These are phyloP conservation scores for Jaculus jaculus DNA, from an alignment of 2,113 vertebrate species.

Conservation along the genomic window DNA sequence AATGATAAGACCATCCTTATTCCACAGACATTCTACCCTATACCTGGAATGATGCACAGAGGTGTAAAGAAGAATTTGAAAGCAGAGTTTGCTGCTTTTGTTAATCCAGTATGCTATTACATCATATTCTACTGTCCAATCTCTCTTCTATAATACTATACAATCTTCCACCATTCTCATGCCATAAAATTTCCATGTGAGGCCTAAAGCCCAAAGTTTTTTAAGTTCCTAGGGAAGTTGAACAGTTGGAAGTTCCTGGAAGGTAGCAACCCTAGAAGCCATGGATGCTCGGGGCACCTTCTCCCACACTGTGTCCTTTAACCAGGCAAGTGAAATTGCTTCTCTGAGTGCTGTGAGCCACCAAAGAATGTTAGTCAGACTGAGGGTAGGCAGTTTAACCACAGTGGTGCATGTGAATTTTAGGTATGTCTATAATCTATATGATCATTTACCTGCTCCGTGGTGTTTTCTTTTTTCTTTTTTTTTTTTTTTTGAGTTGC, in stretches of 20 bases:
- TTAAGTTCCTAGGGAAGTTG: neutral
- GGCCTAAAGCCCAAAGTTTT: neutral
- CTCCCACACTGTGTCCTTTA: neutral
- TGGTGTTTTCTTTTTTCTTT: neutral
- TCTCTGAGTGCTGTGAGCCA: neutral
- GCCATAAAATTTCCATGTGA: neutral
- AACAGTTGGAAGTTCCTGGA: neutral
- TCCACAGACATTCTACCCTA: neutral
- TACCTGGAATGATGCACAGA: neutral
- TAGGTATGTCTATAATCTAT: neutral
- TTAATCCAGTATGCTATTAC: neutral
- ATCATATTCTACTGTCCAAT: neutral
- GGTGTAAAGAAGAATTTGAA: neutral
- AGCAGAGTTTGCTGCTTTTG: accelerated
- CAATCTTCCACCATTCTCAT: neutral
- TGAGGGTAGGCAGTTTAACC: neutral
- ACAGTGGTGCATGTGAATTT: neutral
- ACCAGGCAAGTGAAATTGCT: neutral
- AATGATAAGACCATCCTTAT: neutral
- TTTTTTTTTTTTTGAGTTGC: no score
- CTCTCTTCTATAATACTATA: neutral
- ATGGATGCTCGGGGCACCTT: no score
- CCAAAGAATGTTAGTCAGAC: neutral
- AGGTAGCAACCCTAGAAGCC: neutral
- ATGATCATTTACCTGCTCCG: neutral